Conservation (phyloP, 2,113 vertebrate species). For the Sturnira hondurensis region DNA sequence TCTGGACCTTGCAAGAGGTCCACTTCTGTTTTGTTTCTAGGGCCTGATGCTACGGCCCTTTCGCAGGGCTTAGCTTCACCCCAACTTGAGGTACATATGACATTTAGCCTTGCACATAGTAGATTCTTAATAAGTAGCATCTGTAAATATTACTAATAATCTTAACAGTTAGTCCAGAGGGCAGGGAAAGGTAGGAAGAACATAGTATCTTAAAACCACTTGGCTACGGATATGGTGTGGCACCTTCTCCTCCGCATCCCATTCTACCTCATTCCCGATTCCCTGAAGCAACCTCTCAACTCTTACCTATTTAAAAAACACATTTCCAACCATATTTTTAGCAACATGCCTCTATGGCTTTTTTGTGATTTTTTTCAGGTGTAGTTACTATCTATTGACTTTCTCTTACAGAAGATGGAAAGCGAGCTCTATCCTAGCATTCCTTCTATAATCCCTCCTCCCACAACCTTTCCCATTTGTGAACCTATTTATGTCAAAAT, state of each 20-base stretch:
- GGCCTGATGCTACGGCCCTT: not conserved
- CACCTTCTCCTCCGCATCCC: not conserved
- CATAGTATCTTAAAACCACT: not conserved
- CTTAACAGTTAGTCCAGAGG: not conserved
- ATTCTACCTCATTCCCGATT: not conserved
- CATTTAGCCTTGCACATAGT: not conserved
- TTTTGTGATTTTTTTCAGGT: not conserved
- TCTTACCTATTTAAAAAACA: not conserved
- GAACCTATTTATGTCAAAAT: not conserved
- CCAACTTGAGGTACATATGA: not conserved
- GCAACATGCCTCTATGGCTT: not conserved
- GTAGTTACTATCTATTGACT: not conserved
- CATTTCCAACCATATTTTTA: not conserved
- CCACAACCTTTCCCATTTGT: not conserved
- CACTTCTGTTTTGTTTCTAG: not conserved
- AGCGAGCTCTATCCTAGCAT: not conserved
- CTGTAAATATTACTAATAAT: not conserved
- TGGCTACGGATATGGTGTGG: too few species aligned
- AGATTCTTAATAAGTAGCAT: not conserved
- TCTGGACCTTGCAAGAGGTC: not conserved
- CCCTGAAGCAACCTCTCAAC: not conserved
- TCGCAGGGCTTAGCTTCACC: not conserved
- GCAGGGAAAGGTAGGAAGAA: not conserved
- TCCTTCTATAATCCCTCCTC: not conserved
- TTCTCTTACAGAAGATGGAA: not conserved